Evolutionary conservation across 2,113 vertebrate species (phyloP).

Genomic region (Scopus umbretta): DNA sequence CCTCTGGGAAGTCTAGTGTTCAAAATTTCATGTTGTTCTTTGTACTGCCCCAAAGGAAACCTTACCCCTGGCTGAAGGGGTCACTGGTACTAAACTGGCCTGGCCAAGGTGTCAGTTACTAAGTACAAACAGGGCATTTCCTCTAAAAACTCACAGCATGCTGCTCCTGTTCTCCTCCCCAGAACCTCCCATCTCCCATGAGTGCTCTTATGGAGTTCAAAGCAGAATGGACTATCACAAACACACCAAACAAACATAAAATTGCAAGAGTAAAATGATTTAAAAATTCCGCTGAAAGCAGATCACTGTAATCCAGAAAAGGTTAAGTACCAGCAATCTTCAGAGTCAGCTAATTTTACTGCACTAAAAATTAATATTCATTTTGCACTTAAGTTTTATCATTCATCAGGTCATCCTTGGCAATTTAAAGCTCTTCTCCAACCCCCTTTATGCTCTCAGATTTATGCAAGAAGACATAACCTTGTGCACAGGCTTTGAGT

Average conservation of each 20-base stretch:
- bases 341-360: conserved; percentile 34
- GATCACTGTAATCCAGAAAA: not conserved
- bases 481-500: not conserved
- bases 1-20: not conserved
- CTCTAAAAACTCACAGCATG: not conserved
- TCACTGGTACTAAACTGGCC: not conserved
- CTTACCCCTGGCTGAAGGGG: not conserved
- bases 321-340: conserved; percentile 27
- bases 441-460: not conserved
- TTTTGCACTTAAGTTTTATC: conserved; percentile 34
- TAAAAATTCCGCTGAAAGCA: not conserved
- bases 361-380: conserved; percentile 52
- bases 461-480: conserved; percentile 28
- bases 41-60: not conserved
- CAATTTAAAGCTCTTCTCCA: conserved; percentile 30
- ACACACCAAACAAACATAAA: not conserved
- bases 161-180: not conserved
- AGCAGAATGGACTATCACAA: not conserved
- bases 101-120: not conserved
- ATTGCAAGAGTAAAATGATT: not conserved
- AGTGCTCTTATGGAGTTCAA: accelerated
- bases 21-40: not conserved
- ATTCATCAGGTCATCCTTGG: conserved; percentile 24
- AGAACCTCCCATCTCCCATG: not conserved
- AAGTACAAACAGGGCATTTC: not conserved